These are phyloP conservation scores for Teleopsis dalmanni DNA, from an alignment of 1,140 invertebrate genomes.

Conservation along the genomic window DNA sequence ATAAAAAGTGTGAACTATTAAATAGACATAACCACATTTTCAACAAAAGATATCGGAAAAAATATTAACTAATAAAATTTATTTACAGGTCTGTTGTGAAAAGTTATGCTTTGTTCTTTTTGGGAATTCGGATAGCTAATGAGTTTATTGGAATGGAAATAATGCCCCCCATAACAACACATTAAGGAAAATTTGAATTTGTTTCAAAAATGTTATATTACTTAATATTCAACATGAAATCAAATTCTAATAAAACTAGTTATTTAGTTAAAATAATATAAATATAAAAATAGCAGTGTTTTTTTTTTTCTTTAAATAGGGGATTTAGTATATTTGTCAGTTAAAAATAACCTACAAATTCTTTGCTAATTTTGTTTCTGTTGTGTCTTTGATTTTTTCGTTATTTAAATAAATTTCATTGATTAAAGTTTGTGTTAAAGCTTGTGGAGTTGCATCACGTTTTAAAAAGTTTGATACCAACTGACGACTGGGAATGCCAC, in stretches of 20 bases:
- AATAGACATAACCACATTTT: slow-evolving; percentile 1
- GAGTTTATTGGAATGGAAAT: slow-evolving; percentile 59
- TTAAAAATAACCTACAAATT: not conserved
- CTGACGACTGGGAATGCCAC: slow-evolving; percentile 67
- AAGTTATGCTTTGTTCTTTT: slow-evolving; percentile 57
- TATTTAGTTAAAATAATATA: slow-evolving; percentile 5
- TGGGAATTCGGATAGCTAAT: slow-evolving; percentile 59
- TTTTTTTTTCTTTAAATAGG: too few relatives aligned
- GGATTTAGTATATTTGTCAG: slow-evolving; percentile 1
- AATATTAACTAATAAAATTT: slow-evolving; percentile 6
- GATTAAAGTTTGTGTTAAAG: slow-evolving; percentile 51
- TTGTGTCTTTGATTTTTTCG: slow-evolving; percentile 40
- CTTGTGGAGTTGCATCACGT: slow-evolving; percentile 55
- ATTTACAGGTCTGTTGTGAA: slow-evolving; percentile 60
- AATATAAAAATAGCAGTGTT: too few relatives aligned
- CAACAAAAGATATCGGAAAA: not conserved
- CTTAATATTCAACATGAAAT: not conserved
- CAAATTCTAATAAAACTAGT: slow-evolving; percentile 1
- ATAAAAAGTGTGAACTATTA: not conserved
- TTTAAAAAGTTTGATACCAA: slow-evolving; percentile 68
- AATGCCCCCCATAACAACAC: slow-evolving; percentile 48
- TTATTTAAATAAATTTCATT: slow-evolving; percentile 52
- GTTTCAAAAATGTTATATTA: not conserved
- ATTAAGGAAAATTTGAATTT: slow-evolving; percentile 22
- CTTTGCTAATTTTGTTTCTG: slow-evolving; percentile 17